Evolutionary conservation across 2,113 vertebrate genomes (phyloP).

Genomic region (Sylvilagus bachmani): DNA sequence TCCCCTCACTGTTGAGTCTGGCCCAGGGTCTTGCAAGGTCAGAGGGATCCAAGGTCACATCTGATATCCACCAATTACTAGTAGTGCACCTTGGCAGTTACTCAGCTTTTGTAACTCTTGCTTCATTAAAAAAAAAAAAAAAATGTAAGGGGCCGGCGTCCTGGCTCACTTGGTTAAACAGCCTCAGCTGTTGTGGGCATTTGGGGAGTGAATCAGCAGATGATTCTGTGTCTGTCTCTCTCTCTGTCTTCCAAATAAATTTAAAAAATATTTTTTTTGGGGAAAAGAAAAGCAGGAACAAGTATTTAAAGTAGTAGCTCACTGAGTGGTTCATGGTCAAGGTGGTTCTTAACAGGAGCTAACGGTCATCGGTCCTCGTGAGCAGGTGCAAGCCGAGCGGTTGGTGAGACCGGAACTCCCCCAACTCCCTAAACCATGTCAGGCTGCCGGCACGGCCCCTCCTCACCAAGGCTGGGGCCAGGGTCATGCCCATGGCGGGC

Average conservation of each 20-base stretch:
- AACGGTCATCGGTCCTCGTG: accelerated
- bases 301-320: not conserved
- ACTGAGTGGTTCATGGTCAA: not conserved
- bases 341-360: not conserved
- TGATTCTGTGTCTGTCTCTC: too few relatives aligned
- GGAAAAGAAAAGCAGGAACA: not conserved
- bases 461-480: not conserved
- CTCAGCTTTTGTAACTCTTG: too few relatives aligned
- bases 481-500: accelerated
- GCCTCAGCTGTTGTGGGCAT: too few relatives aligned
- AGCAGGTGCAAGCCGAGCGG: not conserved
- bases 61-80: too few relatives aligned
- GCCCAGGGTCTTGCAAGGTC: too few relatives aligned
- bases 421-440: not conserved
- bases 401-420: accelerated
- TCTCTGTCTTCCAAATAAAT: not conserved
- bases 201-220: too few relatives aligned
- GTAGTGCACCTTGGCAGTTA: too few relatives aligned
- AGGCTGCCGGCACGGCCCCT: accelerated
- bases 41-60: too few relatives aligned
- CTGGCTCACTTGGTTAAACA: too few relatives aligned
- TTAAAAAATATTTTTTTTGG: not conserved
- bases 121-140: too few relatives aligned
- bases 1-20: too few relatives aligned
- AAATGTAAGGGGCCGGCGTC: too few relatives aligned